phyloP scores from a whole-genome alignment of 2,797 vertebrate genomes.

The Pachyuromys duprasi region DNA sequence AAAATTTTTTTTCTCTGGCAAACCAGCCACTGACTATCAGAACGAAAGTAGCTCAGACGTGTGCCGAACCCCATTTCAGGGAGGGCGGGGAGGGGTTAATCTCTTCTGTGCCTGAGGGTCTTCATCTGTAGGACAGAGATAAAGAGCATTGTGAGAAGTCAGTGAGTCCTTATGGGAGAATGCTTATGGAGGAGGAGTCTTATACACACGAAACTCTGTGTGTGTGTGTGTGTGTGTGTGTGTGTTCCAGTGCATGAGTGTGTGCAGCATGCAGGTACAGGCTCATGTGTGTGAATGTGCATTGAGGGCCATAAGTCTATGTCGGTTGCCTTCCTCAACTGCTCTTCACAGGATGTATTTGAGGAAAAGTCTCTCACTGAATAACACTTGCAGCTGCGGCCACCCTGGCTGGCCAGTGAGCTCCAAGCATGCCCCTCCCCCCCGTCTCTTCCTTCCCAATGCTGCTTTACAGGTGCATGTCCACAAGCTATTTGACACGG shows the following conservation, averaged over 20 bases:
- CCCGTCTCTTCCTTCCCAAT: neutral
- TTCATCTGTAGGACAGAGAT: neutral
- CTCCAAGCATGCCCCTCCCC: neutral
- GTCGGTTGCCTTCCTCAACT: neutral
- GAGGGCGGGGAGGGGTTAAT: neutral
- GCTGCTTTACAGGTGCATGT: neutral
- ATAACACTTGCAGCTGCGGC: neutral
- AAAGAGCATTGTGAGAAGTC: neutral
- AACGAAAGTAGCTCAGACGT: neutral
- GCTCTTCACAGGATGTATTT: neutral
- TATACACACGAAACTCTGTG: neutral
- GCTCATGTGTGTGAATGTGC: neutral
- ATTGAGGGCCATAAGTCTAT: neutral
- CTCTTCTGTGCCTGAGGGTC: neutral
- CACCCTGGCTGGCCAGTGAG: neutral
- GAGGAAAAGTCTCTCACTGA: neutral
- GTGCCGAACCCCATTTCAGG: neutral
- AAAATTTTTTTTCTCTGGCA: slow-evolving; percentile 16
- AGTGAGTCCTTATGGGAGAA: neutral
- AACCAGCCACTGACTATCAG: neutral
- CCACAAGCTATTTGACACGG: neutral
- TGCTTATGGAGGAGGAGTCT: neutral
- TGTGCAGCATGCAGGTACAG: no score
- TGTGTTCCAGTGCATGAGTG: neutral
- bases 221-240: neutral